phyloP scores from a whole-genome alignment of 2,113 vertebrate genomes.

The Rhodinocichla rosea region DNA sequence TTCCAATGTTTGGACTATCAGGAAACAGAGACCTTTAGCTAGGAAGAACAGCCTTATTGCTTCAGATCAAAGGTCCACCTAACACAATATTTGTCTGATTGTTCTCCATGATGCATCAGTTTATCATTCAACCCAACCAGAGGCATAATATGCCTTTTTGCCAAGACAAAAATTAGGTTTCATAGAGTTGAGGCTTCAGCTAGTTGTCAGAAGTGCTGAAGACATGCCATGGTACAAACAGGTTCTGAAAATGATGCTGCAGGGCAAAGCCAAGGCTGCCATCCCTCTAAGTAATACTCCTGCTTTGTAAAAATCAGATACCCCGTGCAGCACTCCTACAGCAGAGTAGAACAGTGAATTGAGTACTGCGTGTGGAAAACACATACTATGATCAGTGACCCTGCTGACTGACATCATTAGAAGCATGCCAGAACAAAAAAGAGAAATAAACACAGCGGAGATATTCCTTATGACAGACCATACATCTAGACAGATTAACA shows the following conservation, averaged over 20 bases:
- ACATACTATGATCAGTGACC: not conserved
- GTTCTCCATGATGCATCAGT: not conserved
- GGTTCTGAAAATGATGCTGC: not conserved
- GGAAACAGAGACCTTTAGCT: not conserved
- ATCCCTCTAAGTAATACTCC: not conserved
- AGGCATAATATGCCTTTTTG: not conserved
- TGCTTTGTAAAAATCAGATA: not conserved
- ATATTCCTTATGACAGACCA: not conserved
- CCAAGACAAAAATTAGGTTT: not conserved
- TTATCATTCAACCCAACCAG: not conserved
- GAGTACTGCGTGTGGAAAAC: not conserved
- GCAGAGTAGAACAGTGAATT: not conserved
- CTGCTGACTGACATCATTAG: not conserved
- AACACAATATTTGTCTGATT: not conserved
- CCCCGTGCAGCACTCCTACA: not conserved
- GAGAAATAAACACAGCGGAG: not conserved
- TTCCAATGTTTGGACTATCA: not conserved
- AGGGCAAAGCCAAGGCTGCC: not conserved
- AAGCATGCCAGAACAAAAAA: not conserved
- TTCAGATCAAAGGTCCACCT: not conserved
- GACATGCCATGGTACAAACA: not conserved
- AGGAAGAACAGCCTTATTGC: not conserved
- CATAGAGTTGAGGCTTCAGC: not conserved
- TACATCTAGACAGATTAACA: not conserved
- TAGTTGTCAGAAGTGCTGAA: not conserved